Evolutionary conservation across 2,888 invertebrate genomes (phyloP).

Genomic region (Stictocephala bisonia): DNA sequence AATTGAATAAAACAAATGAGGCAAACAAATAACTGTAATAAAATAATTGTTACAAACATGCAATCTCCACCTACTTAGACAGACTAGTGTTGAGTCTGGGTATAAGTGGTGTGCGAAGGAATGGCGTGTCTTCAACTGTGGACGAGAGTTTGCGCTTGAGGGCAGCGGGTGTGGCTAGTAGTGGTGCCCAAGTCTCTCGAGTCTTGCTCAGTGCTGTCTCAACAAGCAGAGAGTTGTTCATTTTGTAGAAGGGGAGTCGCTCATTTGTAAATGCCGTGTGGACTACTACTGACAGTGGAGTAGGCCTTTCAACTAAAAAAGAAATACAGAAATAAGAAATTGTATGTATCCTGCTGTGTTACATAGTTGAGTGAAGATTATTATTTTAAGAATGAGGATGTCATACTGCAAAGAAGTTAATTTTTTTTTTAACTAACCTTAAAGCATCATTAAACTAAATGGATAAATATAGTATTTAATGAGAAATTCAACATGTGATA

Average conservation of each 20-base stretch:
- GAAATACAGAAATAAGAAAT: slow-evolving; percentile 22
- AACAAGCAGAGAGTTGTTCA: slow-evolving; percentile 64
- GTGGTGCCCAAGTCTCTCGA: slow-evolving; percentile 65
- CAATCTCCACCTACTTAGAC: background rate
- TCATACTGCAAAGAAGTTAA: too few relatives aligned
- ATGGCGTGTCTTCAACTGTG: slow-evolving; percentile 50
- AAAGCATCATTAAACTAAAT: background rate
- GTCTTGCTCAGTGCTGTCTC: slow-evolving; percentile 67
- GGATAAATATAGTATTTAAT: too few relatives aligned
- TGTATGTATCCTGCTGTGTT: background rate
- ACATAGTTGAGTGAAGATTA: too few relatives aligned
- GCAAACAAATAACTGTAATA: background rate
- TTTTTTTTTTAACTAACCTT: too few relatives aligned
- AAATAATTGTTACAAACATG: background rate
- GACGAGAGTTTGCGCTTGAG: slow-evolving; percentile 43
- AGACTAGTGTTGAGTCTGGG: background rate
- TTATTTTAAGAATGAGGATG: too few relatives aligned
- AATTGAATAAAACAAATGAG: background rate
- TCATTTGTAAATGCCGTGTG: slow-evolving; percentile 66
- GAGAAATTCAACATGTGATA: too few relatives aligned
- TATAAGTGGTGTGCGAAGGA: slow-evolving; percentile 47
- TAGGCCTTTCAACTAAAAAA: slow-evolving; percentile 68
- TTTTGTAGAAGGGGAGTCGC: slow-evolving; percentile 68
- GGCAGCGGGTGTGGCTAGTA: slow-evolving; percentile 45
- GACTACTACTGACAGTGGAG: slow-evolving; percentile 72